Percentiles rank a stretch among this genome's conserved stretches.
Evolutionary conservation across 2,797 vertebrate species (phyloP).

Genomic region (Alauda arvensis): DNA sequence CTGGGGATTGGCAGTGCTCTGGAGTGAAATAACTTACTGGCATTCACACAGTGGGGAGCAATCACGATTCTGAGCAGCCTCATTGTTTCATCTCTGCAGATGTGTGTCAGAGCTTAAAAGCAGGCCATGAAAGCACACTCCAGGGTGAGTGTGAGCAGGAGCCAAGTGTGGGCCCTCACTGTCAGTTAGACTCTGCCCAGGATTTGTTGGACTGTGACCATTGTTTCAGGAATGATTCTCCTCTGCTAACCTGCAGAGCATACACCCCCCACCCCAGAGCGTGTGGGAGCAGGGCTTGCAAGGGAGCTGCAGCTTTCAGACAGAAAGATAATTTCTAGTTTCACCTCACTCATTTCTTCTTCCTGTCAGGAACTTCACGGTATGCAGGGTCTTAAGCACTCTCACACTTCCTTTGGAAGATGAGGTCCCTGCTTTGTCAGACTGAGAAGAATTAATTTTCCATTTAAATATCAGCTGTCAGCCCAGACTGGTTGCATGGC

Average conservation of each 20-base stretch:
- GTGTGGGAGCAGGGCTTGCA: not conserved
- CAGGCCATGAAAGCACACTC: not conserved
- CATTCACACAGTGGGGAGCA: not conserved
- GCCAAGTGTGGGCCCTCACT: not conserved
- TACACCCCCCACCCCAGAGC: no score
- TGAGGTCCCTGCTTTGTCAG: slow-evolving; percentile 25
- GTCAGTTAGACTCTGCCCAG: not conserved
- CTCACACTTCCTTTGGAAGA: slow-evolving; percentile 21
- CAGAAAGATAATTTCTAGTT: not conserved
- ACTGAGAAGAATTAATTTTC: slow-evolving; percentile 48
- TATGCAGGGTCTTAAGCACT: not conserved
- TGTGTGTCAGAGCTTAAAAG: not conserved
- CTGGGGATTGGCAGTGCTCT: not conserved
- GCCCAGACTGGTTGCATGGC: slow-evolving; percentile 17
- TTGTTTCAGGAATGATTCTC: not conserved
- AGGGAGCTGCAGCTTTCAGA: not conserved
- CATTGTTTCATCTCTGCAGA: not conserved
- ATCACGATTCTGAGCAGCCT: not conserved
- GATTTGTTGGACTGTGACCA: not conserved
- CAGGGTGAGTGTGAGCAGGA: not conserved
- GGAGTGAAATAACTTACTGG: not conserved
- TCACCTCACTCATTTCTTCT: not conserved
- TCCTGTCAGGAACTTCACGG: not conserved
- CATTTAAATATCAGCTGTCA: slow-evolving; percentile 47
- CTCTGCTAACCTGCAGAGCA: not conserved